These are phyloP conservation scores for Lasaia peninsularis DNA, from an alignment of 1,140 invertebrate species.

Conservation along the genomic window DNA sequence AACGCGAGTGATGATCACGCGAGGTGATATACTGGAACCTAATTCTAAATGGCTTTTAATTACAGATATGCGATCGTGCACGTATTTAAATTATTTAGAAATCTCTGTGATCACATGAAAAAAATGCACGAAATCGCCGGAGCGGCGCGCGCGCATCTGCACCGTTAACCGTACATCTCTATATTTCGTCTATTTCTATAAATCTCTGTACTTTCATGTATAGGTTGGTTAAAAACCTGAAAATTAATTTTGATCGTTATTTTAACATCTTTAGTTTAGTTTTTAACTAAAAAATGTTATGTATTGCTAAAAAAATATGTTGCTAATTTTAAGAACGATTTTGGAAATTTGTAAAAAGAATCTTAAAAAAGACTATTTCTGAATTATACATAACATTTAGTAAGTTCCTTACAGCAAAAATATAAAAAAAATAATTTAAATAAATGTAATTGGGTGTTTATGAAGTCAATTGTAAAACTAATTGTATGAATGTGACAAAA, in stretches of 20 bases:
- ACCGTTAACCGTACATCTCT: constrained; percentile 15
- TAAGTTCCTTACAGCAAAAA: too few relatives aligned
- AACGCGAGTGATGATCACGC: constrained; percentile 45
- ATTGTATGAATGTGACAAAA: too few relatives aligned
- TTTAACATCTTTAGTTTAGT: too few relatives aligned
- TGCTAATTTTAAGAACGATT: too few relatives aligned
- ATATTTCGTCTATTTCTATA: constrained; percentile 11
- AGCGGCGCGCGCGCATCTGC: constrained; percentile 44
- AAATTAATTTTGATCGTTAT: not conserved
- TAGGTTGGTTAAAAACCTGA: not conserved
- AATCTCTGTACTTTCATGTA: not conserved
- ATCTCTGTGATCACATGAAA: constrained; percentile 63
- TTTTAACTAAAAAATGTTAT: not conserved
- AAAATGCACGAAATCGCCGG: constrained; percentile 62
- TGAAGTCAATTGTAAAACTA: too few relatives aligned
- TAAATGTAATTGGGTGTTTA: too few relatives aligned
- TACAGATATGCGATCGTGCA: constrained; percentile 51
- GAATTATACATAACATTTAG: too few relatives aligned
- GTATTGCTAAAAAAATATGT: not conserved
- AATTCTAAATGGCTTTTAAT: constrained; percentile 57
- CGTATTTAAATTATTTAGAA: constrained; percentile 76
- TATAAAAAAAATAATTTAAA: too few relatives aligned
- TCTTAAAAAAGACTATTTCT: too few relatives aligned
- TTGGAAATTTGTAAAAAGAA: too few relatives aligned
- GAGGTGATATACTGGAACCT: constrained; percentile 37